These are phyloP conservation scores for Cynodonichthys magdalenae DNA, from an alignment of 2,797 vertebrate genomes.

Conservation along the genomic window DNA sequence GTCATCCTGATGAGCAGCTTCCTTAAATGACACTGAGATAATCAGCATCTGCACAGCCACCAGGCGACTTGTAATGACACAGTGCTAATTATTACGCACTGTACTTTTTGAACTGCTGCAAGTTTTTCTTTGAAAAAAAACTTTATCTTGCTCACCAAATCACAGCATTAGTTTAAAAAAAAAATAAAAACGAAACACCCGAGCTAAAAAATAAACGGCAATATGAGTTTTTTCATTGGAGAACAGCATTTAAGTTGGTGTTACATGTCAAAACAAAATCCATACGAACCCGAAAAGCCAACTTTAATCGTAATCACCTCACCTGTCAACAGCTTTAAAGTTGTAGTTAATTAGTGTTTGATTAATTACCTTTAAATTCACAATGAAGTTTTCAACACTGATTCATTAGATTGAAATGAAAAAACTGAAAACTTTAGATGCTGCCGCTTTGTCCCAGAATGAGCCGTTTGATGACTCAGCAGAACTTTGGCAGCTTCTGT, in stretches of 20 bases:
- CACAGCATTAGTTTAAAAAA: not conserved
- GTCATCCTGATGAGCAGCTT: constrained; percentile 38
- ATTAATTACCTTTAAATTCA: not conserved
- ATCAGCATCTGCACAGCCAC: constrained; percentile 33
- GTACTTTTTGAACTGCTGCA: not conserved
- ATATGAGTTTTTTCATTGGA: not conserved
- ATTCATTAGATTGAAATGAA: not conserved
- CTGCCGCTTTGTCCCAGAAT: not conserved
- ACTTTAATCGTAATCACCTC: constrained; percentile 1
- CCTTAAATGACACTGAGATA: constrained; percentile 33
- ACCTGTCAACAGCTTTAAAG: not conserved
- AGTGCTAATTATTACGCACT: constrained; percentile 17
- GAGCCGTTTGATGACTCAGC: no score
- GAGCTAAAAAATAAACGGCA: not conserved
- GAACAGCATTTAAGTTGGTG: not conserved
- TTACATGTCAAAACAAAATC: not conserved
- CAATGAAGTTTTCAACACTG: accelerated
- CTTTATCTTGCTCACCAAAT: not conserved
- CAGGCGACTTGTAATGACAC: constrained; percentile 20
- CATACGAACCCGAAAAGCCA: not conserved
- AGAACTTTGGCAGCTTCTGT: no score
- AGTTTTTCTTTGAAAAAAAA: not conserved
- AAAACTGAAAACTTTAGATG: constrained; percentile 6
- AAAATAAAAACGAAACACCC: not conserved
- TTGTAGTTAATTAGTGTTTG: not conserved